Percentiles rank a stretch among this genome's conserved stretches.
These are phyloP conservation scores for Cuniculus paca DNA, from an alignment of 2,797 vertebrate genomes.

Conservation along the genomic window DNA sequence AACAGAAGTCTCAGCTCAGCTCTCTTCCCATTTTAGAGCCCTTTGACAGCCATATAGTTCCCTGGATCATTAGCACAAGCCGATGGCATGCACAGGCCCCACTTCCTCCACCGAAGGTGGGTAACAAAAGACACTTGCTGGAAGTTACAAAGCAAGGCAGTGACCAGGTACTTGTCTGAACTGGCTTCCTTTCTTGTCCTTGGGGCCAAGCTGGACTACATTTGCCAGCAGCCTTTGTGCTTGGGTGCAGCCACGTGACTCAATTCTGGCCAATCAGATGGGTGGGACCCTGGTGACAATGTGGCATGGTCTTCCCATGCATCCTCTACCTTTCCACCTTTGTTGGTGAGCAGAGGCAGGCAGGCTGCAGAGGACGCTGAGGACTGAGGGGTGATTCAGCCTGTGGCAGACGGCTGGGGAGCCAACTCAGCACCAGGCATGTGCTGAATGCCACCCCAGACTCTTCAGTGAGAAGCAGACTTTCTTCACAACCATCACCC, in stretches of 20 bases:
- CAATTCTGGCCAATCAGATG: conserved; percentile 13
- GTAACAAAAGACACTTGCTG: background rate
- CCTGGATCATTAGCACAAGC: background rate
- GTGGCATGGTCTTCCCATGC: background rate
- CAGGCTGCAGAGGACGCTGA: background rate
- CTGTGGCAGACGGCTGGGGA: no score
- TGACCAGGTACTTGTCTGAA: background rate
- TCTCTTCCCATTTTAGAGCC: background rate
- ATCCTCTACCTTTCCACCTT: background rate
- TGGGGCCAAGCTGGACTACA: conserved; percentile 31
- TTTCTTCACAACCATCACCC: background rate
- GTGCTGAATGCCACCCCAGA: background rate
- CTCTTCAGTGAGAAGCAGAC: background rate
- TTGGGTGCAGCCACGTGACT: background rate
- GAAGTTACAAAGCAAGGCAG: background rate
- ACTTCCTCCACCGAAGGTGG: background rate
- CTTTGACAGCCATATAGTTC: background rate
- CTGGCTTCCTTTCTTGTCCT: background rate
- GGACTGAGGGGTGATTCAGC: background rate
- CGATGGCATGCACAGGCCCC: background rate
- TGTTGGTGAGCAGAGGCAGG: background rate
- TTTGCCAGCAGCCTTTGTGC: conserved; percentile 42
- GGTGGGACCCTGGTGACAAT: background rate
- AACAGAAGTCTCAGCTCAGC: background rate
- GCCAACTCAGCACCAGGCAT: background rate